Percentiles rank a stretch among this genome's conserved stretches.
Evolutionary conservation across 2,113 vertebrate genomes (phyloP).

Genomic region (Irena cyanogastra): DNA sequence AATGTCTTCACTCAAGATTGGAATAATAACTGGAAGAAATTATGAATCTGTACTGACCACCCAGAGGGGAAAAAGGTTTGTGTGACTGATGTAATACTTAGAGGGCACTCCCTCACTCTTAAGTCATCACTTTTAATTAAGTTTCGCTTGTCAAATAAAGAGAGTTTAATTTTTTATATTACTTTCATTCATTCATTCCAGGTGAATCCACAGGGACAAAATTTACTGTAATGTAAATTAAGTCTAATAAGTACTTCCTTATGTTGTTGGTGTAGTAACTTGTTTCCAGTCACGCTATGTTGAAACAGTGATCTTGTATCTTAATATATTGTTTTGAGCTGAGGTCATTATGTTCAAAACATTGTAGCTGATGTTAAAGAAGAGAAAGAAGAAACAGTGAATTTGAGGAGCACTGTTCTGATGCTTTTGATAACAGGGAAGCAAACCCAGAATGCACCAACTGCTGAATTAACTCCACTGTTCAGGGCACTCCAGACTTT

Average conservation of each 20-base stretch:
- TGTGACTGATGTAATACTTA: background rate
- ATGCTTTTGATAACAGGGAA: background rate
- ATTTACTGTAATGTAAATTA: background rate
- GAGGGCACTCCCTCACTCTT: background rate
- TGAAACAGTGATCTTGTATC: background rate
- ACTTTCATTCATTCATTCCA: background rate
- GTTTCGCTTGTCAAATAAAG: background rate
- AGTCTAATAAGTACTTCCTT: background rate
- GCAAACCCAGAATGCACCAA: background rate
- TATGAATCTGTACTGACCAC: background rate
- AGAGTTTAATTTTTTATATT: background rate
- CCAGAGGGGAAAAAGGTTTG: background rate
- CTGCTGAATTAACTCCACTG: background rate
- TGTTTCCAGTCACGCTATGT: background rate
- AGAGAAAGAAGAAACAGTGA: background rate
- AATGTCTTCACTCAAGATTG: background rate
- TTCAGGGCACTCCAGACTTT: background rate
- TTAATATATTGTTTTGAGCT: background rate
- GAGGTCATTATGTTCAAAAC: background rate
- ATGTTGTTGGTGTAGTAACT: background rate
- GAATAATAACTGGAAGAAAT: background rate
- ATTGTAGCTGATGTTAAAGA: background rate
- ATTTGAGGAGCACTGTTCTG: background rate
- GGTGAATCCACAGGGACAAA: background rate
- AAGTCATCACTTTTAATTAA: background rate